Base-by-base conservation (phyloP, 2,113 vertebrate species). In the Xenus cinereus region DNA sequence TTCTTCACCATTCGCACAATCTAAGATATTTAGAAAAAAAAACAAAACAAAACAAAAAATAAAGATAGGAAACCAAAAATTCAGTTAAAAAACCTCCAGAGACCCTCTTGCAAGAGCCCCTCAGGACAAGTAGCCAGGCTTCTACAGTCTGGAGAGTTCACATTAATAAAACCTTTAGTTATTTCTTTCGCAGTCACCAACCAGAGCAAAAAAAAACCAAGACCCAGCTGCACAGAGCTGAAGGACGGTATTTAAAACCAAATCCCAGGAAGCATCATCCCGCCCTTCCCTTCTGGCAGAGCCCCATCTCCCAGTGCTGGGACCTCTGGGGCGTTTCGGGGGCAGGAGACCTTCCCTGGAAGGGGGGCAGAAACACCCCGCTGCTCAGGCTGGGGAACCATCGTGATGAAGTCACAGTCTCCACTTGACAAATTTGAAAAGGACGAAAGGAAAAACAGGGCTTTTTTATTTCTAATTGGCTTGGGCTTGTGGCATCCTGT, bases 1-100 rank as follows among this genome's bases (percentile, higher is more conserved):
- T 98, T 99, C 98, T 99, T 99, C 89, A 99, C 99, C 99, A 99
- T 98, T 95, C 98, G 99, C 82, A 99, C 99, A 24, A 99, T 99
- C 99, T 99, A 91, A 75, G 68, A 89, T 26, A 57, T 68, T 87
- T 26, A 28, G 5, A 87, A 56, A 62, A 35, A 23, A 16, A 17
- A 45, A 45, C 23, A 23, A 9, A 33, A 19, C n/a, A n/a, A 32
- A 32, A 56, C 7, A 56, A 54, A 24, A 41, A 20, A 43, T 77
- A 71, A 81, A 5, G 54, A 90, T 23, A 97, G 75, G 79, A 87
- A 66, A 46, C 28, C 26, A 72, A 64, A 41, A 64, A 27, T 21
- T 72, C 57, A 50, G n/a, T 67, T 50, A 7, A 81, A 88, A 86
- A 43, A 32, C 20, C 32, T 78, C 17, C 78, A 84, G 73, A 84